A percentile compares a stretch with the other conserved stretches of the same genome.
Conservation (phyloP, 30 jellyfish, hydroid and myxozoan genomes). For the Turritopsis dohrnii region DNA sequence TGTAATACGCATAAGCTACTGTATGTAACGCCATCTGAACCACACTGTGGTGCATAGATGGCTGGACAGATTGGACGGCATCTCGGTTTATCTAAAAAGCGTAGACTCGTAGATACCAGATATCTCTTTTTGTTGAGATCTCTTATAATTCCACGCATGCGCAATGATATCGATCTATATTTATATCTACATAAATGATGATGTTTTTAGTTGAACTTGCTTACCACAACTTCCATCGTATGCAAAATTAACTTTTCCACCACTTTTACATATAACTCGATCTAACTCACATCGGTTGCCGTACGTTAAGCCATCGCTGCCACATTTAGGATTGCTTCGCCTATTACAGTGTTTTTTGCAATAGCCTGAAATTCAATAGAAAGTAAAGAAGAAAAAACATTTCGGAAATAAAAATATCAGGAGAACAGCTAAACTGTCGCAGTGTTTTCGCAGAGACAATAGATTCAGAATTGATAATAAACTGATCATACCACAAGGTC, state of each 20-base stretch:
- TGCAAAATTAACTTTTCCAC: slow-evolving; percentile 22
- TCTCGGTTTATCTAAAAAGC: slow-evolving; percentile 9
- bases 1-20: slow-evolving; percentile 9
- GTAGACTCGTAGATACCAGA: too few relatives aligned
- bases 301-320: slow-evolving; percentile 6
- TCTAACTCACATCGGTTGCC: background rate
- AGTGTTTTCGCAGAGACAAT: too few relatives aligned
- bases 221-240: slow-evolving; percentile 23
- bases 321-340: slow-evolving; percentile 13
- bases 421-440: background rate
- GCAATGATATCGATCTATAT: too few relatives aligned
- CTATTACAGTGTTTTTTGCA: background rate
- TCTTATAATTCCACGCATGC: too few relatives aligned
- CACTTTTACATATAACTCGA: slow-evolving; percentile 6
- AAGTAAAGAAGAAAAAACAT: background rate
- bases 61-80: slow-evolving; percentile 21
- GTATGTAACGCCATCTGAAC: slow-evolving; percentile 30
- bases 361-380: slow-evolving; percentile 8
- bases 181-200: too few relatives aligned
- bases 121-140: too few relatives aligned
- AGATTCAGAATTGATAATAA: too few relatives aligned
- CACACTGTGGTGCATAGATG: slow-evolving; percentile 17
- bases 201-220: background rate
- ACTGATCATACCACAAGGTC: slow-evolving; percentile 57
- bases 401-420: background rate